Evolutionary conservation across 2,797 vertebrate species (phyloP).

Genomic region (Agapornis canus): DNA sequence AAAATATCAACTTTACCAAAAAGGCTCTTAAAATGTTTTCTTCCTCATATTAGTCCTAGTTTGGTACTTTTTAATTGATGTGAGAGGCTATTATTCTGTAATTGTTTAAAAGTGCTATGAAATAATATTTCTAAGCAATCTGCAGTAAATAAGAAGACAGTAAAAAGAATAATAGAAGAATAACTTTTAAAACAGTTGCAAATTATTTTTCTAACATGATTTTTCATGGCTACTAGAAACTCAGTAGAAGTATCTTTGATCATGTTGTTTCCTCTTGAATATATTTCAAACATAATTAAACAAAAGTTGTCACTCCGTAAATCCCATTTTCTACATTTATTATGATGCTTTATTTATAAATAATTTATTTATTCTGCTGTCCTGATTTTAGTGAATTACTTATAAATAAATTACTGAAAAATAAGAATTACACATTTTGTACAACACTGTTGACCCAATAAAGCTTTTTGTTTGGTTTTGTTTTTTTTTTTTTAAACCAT

Average conservation of each 20-base stretch:
- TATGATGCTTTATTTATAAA: neutral
- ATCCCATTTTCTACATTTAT: neutral
- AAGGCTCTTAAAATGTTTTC: neutral
- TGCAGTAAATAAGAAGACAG: neutral
- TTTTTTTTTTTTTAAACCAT: neutral
- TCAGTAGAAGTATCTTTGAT: neutral
- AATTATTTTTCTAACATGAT: neutral
- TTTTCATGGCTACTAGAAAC: neutral
- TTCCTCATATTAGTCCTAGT: neutral
- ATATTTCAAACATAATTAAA: neutral
- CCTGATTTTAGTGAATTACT: neutral
- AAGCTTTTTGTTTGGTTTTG: neutral
- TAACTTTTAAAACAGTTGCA: neutral
- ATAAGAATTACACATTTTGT: neutral
- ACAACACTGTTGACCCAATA: neutral
- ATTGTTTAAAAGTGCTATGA: neutral
- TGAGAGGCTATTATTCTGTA: neutral
- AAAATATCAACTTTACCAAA: neutral
- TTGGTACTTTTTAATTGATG: neutral
- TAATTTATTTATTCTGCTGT: neutral
- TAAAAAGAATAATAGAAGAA: neutral
- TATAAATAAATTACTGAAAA: neutral
- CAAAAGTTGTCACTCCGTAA: neutral
- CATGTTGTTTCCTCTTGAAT: neutral
- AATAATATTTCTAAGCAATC: neutral